phyloP scores from a whole-genome alignment of 1,140 invertebrate genomes.

The Psix sp. region DNA sequence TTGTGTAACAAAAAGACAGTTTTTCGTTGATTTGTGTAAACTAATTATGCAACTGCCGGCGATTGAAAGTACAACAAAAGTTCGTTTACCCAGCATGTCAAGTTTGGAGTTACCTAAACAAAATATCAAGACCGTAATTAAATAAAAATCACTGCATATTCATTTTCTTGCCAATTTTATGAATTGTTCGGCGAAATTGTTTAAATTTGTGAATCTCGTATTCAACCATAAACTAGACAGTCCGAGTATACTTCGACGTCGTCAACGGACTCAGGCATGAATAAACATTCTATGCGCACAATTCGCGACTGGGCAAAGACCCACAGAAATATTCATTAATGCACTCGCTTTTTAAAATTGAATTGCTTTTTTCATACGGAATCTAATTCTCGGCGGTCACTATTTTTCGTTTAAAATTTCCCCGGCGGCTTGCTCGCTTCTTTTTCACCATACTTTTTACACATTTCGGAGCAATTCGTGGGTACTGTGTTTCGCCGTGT shows the following conservation, averaged over 20 bases:
- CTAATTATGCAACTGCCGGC: background rate
- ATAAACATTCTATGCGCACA: constrained; percentile 59
- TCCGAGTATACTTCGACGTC: constrained; percentile 50
- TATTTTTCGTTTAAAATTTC: constrained; percentile 56
- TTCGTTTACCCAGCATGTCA: constrained; percentile 26
- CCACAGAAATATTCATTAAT: constrained; percentile 60
- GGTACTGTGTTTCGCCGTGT: constrained; percentile 27
- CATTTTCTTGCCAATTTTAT: constrained; percentile 54
- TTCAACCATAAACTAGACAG: constrained; percentile 58
- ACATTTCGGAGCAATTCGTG: constrained; percentile 36
- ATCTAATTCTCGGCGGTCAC: constrained; percentile 57
- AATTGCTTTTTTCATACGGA: constrained; percentile 58
- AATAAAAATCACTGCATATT: constrained; percentile 59
- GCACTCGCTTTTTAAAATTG: constrained; percentile 59
- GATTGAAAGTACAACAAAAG: constrained; percentile 9
- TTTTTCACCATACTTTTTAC: constrained; percentile 30
- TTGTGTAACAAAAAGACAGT: too few species aligned
- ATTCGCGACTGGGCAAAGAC: constrained; percentile 58
- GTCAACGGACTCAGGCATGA: constrained; percentile 53
- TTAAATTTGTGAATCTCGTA: constrained; percentile 60
- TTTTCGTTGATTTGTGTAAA: background rate
- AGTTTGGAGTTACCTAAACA: constrained; percentile 32
- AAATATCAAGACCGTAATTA: constrained; percentile 48
- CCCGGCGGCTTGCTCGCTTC: constrained; percentile 7
- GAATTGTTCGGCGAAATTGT: constrained; percentile 56